phyloP scores from a whole-genome alignment of 2,888 invertebrate genomes.

The Cordilura impudica region DNA sequence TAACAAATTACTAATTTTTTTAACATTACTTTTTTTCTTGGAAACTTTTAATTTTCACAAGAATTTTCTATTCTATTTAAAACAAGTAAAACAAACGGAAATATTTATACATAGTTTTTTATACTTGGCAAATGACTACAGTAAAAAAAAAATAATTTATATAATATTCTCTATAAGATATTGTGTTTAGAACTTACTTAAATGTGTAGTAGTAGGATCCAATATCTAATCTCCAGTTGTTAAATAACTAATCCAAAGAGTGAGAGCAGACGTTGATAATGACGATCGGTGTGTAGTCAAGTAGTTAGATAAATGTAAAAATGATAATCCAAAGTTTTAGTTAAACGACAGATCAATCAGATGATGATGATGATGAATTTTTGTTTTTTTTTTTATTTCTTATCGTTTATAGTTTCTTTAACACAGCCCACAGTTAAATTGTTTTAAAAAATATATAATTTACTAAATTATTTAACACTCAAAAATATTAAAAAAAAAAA shows the following conservation, averaged over 20 bases:
- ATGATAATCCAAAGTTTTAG: background rate
- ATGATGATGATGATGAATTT: background rate
- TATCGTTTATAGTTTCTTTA: background rate
- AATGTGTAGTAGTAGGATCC: slow-evolving; percentile 11
- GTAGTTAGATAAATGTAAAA: background rate
- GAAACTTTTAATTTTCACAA: no score
- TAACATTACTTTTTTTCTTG: no score
- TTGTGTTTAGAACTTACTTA: slow-evolving; percentile 22
- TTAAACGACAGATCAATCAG: background rate
- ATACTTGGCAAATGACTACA: no score
- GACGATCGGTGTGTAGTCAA: background rate
- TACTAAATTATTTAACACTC: slow-evolving; percentile 6
- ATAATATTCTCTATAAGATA: background rate
- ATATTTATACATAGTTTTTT: no score
- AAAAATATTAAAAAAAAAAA: slow-evolving; percentile 7
- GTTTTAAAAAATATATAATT: slow-evolving; percentile 30
- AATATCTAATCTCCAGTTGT: background rate
- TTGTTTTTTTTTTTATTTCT: background rate
- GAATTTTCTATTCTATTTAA: no score
- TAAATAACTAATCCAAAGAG: background rate
- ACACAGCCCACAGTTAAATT: background rate
- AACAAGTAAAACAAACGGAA: no score
- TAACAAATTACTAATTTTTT: no score
- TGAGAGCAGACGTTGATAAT: background rate
- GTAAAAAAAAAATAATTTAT: background rate